Base-by-base conservation (phyloP, 2,888 invertebrate genomes). In the Drosophila antonietae region DNA sequence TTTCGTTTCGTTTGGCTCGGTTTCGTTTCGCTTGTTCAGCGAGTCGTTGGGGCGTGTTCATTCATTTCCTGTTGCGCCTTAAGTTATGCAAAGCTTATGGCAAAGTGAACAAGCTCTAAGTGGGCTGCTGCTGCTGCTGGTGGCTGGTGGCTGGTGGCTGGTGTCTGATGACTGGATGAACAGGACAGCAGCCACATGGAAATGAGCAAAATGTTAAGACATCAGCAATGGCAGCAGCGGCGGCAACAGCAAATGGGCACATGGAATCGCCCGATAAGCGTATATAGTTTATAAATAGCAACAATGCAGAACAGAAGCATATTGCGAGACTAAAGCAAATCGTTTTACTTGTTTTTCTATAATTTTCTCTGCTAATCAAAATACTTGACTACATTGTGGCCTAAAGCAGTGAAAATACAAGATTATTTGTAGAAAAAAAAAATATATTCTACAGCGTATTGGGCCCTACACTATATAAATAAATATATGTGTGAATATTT, bases 61-160 rank as follows among this genome's bases (percentile, higher is more conserved):
- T 81, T 85, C 68, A 73, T 78, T 84, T 82, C 83, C 80, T 82
- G 85, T 84, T 82, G 85, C 78, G 85, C 85, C 83, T 73, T 68
- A 75, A 85, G 85, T 80, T 83, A 85, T 83, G 85, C 80, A 85
- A 80, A 81, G 84, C 82, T 69, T 81, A 73, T 81, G 80, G 80
- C 84, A 62, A 84, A 84, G 71, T 72, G 80, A 81, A 79, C 76
- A 81, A 74, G 78, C 72, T n/a, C 56, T 56, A 63, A 73, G 68
- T 55, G 63, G 53, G 62, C 49, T 46, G 46, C 23, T 46, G 23
- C 46, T 28, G 28, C 28, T 28, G 28, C 28, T n/a, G 41, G 6
- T 39, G 35, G 37, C 37, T 7, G 41, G n/a, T 41, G n/a, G 39
- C 14, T 39, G 39, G 15, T 39, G 39, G 0, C 4, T 20, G 44